Conservation (phyloP, 2,888 invertebrate species). For the Conus canariensis region DNA sequence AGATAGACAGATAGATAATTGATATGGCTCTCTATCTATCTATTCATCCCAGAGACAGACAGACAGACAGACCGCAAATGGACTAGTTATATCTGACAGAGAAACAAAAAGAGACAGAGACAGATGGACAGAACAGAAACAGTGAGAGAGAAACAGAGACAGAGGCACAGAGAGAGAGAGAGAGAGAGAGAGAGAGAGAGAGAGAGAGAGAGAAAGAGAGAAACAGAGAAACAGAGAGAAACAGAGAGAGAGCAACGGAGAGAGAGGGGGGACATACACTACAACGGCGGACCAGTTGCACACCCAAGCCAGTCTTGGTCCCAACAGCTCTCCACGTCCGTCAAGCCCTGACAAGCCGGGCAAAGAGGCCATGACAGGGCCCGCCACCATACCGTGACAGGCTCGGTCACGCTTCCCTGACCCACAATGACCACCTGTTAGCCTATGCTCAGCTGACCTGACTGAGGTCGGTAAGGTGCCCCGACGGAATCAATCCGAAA, state of each 20-base stretch:
- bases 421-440: slow-evolving; percentile 11
- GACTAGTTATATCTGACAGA: too few relatives aligned
- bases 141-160: background rate
- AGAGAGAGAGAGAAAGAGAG: too few relatives aligned
- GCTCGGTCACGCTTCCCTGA: slow-evolving; percentile 18
- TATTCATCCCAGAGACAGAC: too few relatives aligned
- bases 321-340: background rate
- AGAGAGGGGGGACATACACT: too few relatives aligned
- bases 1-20: too few relatives aligned
- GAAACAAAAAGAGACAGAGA: background rate
- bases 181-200: too few relatives aligned
- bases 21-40: too few relatives aligned
- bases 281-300: too few relatives aligned
- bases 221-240: too few relatives aligned
- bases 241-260: too few relatives aligned
- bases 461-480: background rate
- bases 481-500: background rate
- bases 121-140: background rate
- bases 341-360: background rate
- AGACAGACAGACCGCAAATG: too few relatives aligned
- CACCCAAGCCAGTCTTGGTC: background rate
- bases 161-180: background rate
- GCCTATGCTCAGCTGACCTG: background rate
- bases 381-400: background rate
- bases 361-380: background rate